Base-by-base conservation (phyloP, 2,888 invertebrate species). In the Meteorus colon region DNA sequence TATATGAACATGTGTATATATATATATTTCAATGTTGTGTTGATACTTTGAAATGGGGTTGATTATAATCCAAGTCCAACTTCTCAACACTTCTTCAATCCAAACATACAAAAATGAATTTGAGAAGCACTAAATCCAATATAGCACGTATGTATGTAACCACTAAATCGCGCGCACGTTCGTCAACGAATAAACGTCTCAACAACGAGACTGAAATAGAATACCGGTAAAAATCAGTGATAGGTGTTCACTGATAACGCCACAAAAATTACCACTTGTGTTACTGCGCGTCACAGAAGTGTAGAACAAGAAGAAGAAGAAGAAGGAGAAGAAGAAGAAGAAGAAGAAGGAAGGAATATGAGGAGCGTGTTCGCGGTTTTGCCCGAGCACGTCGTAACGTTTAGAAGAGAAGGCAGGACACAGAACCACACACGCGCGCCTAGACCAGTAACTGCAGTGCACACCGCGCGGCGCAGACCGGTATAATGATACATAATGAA, bases 401-500 rank as follows among this genome's bases (percentile, higher is more conserved):
- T 80, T 80, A 80, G 75, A 76, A 51, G 66, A 76, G 73, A 74
- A 69, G 51, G 51, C 65, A 71, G 81, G 85, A 83, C 84, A 84
- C 84, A 83, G 81, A 81, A 84, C 83, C 85, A 86, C 86, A 87
- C 88, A 83, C 88, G 86, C 88, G 86, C 87, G 86, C 82, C 84
- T 87, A 83, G 83, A 82, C 81, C 85, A 85, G 85, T 88, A 88
- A 87, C 87, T 86, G 88, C 86, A 88, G 88, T 89, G 88, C 87
- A 89, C 89, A 88, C 89, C 87, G 89, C 88, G 88, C 89, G 89
- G 88, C 89, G 89, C 88, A 88, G 88, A 89, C 89, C 89, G 88
- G 89, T 89, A 89, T 89, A 89, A 89, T 89, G 89, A 89, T 88
- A 89, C 89, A 89, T 89, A 89, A 89, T 89, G 89, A 89, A 89